phyloP scores from a whole-genome alignment of 2,797 vertebrate genomes.

The Xenopus petersii region DNA sequence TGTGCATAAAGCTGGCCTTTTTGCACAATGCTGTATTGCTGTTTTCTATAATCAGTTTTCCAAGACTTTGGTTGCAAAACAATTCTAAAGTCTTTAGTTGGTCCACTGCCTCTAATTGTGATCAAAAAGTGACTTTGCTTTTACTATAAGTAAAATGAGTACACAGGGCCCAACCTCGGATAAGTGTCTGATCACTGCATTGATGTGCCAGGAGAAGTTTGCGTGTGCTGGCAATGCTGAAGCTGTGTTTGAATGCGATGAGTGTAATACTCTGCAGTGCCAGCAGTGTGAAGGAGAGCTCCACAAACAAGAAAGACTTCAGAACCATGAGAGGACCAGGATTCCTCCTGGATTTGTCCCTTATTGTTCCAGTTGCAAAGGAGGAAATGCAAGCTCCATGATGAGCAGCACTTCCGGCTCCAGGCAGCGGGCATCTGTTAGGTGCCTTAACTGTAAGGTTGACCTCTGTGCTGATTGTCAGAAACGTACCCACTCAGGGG shows the following conservation, averaged over 20 bases:
- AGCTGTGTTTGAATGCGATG: slow-evolving; percentile 90
- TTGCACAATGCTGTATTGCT: not conserved
- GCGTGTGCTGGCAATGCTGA: slow-evolving; percentile 90
- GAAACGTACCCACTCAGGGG: slow-evolving; percentile 88
- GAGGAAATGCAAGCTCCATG: slow-evolving; percentile 69
- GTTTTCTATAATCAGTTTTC: not conserved
- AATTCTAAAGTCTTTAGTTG: not conserved
- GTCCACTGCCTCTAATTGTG: not conserved
- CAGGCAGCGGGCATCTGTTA: slow-evolving; percentile 81
- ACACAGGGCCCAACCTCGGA: slow-evolving; percentile 73
- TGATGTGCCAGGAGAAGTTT: slow-evolving; percentile 94
- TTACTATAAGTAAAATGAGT: slow-evolving; percentile 71
- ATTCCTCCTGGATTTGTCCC: slow-evolving; percentile 84
- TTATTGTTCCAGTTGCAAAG: slow-evolving; percentile 89
- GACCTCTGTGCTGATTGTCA: slow-evolving; percentile 94
- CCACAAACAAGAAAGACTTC: slow-evolving; percentile 85
- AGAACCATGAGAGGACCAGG: slow-evolving; percentile 87
- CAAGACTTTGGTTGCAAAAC: too few species aligned
- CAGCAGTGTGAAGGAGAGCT: slow-evolving; percentile 88
- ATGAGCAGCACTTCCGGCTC: slow-evolving; percentile 59
- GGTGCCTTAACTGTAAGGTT: slow-evolving; percentile 93
- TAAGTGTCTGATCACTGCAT: slow-evolving; percentile 71
- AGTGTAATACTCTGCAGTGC: slow-evolving; percentile 93
- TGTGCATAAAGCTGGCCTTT: not conserved
- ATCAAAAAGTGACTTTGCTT: not conserved